Evolutionary conservation across 2,797 vertebrate species (phyloP), one percentile per base, ranked within the genome.

Genomic region (Enteromius trimaculatus): DNA sequence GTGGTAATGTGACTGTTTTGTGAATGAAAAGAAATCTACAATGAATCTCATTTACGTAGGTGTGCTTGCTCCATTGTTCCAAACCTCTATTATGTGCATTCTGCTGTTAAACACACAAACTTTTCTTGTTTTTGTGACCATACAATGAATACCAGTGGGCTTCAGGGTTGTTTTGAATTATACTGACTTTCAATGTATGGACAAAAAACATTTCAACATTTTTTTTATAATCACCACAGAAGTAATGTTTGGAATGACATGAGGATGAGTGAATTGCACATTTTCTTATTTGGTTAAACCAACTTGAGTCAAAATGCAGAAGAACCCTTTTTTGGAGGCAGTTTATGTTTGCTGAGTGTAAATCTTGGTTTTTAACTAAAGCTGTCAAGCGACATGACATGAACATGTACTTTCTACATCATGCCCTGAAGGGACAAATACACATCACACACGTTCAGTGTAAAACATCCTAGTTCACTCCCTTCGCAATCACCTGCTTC

Each of bases 401-500:
- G 8, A 60, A 29, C 39, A 62, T 81, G 37, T 37, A 31, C 44
- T 44, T 72, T 74, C 9, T 71, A 60, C 34, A 31, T 19, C 51
- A 62, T 34, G 42, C 42, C 69, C 68, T 74, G 16, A 81, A 64
- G 47, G 31, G 21, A 37, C 75, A 64, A 74, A 81, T 44, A 10
- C 31, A 39, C 31, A 39, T 65, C 44, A 53, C 16, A 65, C 19
- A 11, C 9, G 13, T 47, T 80, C 9, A 80, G 53, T 5, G 31
- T 65, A 31, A 74, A 66, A 49, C 31, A 26, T 58, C 23, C 37
- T 60, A n/a, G 58, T 71, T 81, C 19, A 77, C 39, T 62, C 21
- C 19, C 37, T 60, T 60, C 17, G 34, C 39, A 17, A 76, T 39
- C 75, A 77, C 58, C 10, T 42, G 55, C 21, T 0, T 76, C 58